Evolutionary conservation across 2,797 vertebrate genomes (phyloP).

Genomic region (Gobionotothen gibberifrons): DNA sequence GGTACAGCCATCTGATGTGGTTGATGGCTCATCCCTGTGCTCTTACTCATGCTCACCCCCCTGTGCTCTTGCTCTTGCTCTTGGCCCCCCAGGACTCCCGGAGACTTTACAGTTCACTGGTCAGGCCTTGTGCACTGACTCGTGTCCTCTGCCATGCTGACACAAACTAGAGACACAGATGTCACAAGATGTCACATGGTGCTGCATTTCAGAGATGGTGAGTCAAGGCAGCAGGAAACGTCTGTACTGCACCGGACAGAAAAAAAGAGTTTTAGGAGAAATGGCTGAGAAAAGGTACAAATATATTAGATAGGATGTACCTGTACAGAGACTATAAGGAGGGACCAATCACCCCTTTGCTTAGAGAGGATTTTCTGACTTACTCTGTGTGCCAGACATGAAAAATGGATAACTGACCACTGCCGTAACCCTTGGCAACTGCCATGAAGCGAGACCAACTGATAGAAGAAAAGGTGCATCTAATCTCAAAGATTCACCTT

Average conservation of each 20-base stretch:
- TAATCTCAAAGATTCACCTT: slow-evolving; percentile 44
- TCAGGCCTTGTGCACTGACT: slow-evolving; percentile 66
- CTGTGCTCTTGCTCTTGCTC: slow-evolving; percentile 28
- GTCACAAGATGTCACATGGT: slow-evolving; percentile 59
- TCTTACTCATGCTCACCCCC: slow-evolving; percentile 26
- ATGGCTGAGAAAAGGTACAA: slow-evolving; percentile 22
- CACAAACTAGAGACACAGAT: slow-evolving; percentile 61
- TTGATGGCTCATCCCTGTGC: slow-evolving; percentile 36
- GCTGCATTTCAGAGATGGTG: slow-evolving; percentile 43
- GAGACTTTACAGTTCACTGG: slow-evolving; percentile 67
- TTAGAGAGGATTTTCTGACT: slow-evolving; percentile 21
- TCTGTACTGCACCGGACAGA: slow-evolving; percentile 29
- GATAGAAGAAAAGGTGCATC: not conserved
- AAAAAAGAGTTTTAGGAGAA: slow-evolving; percentile 8
- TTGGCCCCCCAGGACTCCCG: slow-evolving; percentile 53
- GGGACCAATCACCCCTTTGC: not conserved
- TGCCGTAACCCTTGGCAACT: slow-evolving; percentile 46
- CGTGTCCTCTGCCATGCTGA: slow-evolving; percentile 61
- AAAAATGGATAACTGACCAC: slow-evolving; percentile 16
- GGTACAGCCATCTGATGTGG: slow-evolving; percentile 36
- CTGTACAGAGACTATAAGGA: not conserved
- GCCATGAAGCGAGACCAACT: slow-evolving; percentile 14
- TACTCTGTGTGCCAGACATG: slow-evolving; percentile 18
- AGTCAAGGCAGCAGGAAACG: slow-evolving; percentile 46
- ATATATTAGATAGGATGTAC: slow-evolving; percentile 19